phyloP scores from a whole-genome alignment of 2,888 invertebrate genomes.

The Myopa tessellatipennis region DNA sequence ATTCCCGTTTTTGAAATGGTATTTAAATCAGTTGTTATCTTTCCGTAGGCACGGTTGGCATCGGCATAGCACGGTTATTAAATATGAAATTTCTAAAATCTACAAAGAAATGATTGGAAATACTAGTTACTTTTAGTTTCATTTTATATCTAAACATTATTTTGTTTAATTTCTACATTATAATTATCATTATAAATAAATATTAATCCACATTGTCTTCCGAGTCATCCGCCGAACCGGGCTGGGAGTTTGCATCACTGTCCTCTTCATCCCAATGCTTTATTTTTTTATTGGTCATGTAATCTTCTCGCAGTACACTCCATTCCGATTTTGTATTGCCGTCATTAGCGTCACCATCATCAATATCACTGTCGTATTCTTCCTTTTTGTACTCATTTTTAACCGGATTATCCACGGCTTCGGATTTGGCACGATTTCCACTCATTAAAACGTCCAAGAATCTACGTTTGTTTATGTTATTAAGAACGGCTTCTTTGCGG shows the following conservation, averaged over 20 bases:
- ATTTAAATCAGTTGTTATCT: neutral
- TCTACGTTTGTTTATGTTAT: constrained; percentile 77
- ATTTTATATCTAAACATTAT: neutral
- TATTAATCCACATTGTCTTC: constrained; percentile 44
- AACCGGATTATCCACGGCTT: constrained; percentile 68
- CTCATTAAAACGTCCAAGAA: constrained; percentile 86
- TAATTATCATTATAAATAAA: neutral
- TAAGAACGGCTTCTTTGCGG: constrained; percentile 80
- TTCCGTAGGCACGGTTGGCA: constrained; percentile 69
- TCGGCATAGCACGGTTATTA: constrained; percentile 74
- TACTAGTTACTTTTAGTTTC: neutral
- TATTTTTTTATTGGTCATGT: constrained; percentile 88
- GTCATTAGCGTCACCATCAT: constrained; percentile 47
- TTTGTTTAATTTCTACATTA: neutral
- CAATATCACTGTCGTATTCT: constrained; percentile 65
- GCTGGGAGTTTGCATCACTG: constrained; percentile 46
- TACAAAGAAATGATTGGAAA: constrained; percentile 24
- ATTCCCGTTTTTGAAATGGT: neutral
- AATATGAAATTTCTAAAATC: constrained; percentile 61
- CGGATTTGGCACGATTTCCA: constrained; percentile 71
- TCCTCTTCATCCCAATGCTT: constrained; percentile 91
- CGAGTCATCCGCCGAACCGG: constrained; percentile 42
- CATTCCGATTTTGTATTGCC: constrained; percentile 70
- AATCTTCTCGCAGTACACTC: constrained; percentile 82
- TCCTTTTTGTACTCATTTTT: constrained; percentile 70